phyloP scores from a whole-genome alignment of 2,888 invertebrate species.

The Zonitis immaculata region DNA sequence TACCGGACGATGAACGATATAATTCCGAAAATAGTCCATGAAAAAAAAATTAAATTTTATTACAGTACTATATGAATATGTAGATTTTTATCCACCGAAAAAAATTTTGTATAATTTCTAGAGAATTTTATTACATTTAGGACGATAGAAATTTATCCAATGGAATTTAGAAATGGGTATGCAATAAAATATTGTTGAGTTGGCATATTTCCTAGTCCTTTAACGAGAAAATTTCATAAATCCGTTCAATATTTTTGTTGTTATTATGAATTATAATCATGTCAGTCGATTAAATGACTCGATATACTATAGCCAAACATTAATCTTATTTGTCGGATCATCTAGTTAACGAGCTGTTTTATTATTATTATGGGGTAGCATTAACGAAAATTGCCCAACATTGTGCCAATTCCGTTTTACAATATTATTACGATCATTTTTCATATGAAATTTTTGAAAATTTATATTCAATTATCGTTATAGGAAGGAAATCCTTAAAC shows the following conservation, averaged over 20 bases:
- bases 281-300: not conserved
- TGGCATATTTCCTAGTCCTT: too few species aligned
- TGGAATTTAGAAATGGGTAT: too few species aligned
- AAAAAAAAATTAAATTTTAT: constrained; percentile 7
- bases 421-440: not conserved
- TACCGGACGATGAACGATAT: constrained; percentile 5
- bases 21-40: constrained; percentile 7
- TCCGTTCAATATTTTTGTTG: too few species aligned
- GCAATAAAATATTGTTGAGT: not conserved
- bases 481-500: constrained; percentile 4
- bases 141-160: too few species aligned
- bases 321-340: not conserved
- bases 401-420: constrained; percentile 1
- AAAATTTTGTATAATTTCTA: too few species aligned
- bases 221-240: too few species aligned
- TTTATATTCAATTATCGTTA: constrained; percentile 2
- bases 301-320: constrained; percentile 3
- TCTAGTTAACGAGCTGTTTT: constrained; percentile 5
- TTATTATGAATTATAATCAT: too few species aligned
- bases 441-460: not conserved
- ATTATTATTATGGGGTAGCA: not conserved
- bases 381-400: not conserved
- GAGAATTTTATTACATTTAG: too few species aligned
- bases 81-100: too few species aligned
- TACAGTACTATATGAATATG: not conserved